Conservation (phyloP, 2,888 invertebrate species). For the Rhingia rostrata region DNA sequence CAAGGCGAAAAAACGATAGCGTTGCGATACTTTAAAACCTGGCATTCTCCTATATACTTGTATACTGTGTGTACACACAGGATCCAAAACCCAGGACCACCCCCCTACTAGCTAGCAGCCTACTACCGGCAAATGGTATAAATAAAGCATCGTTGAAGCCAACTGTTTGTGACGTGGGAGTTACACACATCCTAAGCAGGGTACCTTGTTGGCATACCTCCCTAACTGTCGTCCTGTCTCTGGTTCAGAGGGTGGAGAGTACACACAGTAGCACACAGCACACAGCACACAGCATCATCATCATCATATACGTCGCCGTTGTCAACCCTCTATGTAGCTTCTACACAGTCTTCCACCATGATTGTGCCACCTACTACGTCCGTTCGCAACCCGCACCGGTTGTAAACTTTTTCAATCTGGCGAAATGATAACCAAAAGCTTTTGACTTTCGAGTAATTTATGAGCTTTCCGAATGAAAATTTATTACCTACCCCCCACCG, state of each 20-base stretch:
- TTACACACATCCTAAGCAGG: constrained; percentile 50
- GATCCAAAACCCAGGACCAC: background rate
- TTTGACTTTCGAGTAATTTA: constrained; percentile 62
- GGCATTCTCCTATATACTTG: constrained; percentile 10
- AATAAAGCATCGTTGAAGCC: constrained; percentile 57
- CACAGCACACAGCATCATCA: constrained; percentile 14
- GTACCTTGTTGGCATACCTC: constrained; percentile 20
- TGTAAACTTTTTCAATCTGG: constrained; percentile 67
- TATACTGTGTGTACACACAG: background rate
- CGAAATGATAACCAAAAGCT: constrained; percentile 66
- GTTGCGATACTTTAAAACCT: constrained; percentile 53
- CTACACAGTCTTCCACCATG: background rate
- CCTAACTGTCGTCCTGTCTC: background rate
- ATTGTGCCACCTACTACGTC: background rate
- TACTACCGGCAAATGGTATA: constrained; percentile 8
- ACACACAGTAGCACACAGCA: constrained; percentile 44
- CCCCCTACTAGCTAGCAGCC: background rate
- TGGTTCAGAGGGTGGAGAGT: too few species aligned
- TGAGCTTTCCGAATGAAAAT: constrained; percentile 66
- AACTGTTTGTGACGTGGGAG: constrained; percentile 60
- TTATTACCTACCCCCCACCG: constrained; percentile 40
- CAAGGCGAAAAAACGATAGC: constrained; percentile 38
- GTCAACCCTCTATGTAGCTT: constrained; percentile 27
- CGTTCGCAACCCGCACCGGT: constrained; percentile 19
- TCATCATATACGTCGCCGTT: constrained; percentile 28